A percentile compares a stretch with the other conserved stretches of the same genome.
These are phyloP conservation scores for Melanotaenia maccullochi DNA, from an alignment of 2,797 vertebrate genomes.

Conservation along the genomic window DNA sequence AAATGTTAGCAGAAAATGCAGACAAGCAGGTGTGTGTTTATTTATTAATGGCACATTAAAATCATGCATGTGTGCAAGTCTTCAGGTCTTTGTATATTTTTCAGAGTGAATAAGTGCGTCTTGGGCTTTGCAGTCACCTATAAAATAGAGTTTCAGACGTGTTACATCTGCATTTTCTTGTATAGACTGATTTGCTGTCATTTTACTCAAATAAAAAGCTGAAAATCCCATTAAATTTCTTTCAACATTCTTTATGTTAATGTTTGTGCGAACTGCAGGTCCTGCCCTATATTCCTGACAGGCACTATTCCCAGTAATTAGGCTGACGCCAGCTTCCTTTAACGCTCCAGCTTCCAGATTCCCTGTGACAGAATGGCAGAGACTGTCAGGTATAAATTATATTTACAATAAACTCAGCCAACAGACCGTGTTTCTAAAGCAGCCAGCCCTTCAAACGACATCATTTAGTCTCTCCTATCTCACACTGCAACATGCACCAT, in stretches of 20 bases:
- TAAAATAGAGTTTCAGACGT: slow-evolving; percentile 45
- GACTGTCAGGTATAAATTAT: slow-evolving; percentile 57
- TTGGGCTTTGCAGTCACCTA: slow-evolving; percentile 32
- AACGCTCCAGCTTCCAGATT: slow-evolving; percentile 75
- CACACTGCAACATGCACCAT: slow-evolving; percentile 12
- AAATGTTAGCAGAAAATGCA: background rate
- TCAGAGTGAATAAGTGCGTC: slow-evolving; percentile 47
- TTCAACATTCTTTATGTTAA: slow-evolving; percentile 57
- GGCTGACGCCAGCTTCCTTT: slow-evolving; percentile 79
- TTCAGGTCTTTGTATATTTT: slow-evolving; percentile 37
- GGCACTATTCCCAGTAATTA: slow-evolving; percentile 83
- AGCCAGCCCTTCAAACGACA: slow-evolving; percentile 37
- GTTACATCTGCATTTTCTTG: slow-evolving; percentile 49
- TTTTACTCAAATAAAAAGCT: slow-evolving; percentile 42
- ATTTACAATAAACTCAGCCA: slow-evolving; percentile 57
- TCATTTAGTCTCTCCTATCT: slow-evolving; percentile 38
- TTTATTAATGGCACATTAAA: slow-evolving; percentile 1
- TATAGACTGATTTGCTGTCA: slow-evolving; percentile 25
- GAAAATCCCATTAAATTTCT: slow-evolving; percentile 58
- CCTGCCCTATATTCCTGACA: slow-evolving; percentile 80
- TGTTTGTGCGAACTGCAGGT: slow-evolving; percentile 59
- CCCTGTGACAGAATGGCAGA: slow-evolving; percentile 61
- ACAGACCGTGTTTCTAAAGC: slow-evolving; percentile 21
- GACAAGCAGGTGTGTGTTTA: slow-evolving; percentile 10
- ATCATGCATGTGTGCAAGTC: slow-evolving; percentile 19